These are phyloP conservation scores for Melanerpes aurifrons DNA, from an alignment of 2,113 vertebrate genomes.

Conservation along the genomic window DNA sequence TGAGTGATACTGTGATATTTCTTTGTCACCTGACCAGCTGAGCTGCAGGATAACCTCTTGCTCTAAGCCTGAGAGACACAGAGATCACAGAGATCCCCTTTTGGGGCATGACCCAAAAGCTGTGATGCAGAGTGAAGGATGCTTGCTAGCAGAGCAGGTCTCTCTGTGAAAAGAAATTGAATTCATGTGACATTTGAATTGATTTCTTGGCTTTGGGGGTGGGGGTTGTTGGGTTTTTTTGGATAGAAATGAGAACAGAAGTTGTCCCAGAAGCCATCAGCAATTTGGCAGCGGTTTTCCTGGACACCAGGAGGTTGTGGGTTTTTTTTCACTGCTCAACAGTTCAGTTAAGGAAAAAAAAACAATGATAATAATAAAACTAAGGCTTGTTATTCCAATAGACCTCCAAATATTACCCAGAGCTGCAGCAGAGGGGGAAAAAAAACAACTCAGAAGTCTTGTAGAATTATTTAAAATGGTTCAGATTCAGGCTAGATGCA, in stretches of 20 bases:
- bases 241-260: neutral
- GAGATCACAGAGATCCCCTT: neutral
- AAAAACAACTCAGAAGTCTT: neutral
- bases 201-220: neutral
- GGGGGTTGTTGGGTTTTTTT: too few relatives aligned
- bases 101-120: neutral
- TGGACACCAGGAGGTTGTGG: neutral
- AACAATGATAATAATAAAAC: too few relatives aligned
- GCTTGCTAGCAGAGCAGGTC: neutral
- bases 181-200: neutral
- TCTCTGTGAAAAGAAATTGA: neutral
- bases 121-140: neutral
- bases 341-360: neutral
- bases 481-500: too few relatives aligned
- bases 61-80: neutral
- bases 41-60: neutral
- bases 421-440: neutral
- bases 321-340: neutral
- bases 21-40: neutral
- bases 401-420: neutral
- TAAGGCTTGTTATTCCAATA: neutral
- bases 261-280: neutral
- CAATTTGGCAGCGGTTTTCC: neutral
- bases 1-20: neutral
- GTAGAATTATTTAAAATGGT: neutral